Conservation (phyloP, 2,113 vertebrate genomes). For the Tupaia chinensis region DNA sequence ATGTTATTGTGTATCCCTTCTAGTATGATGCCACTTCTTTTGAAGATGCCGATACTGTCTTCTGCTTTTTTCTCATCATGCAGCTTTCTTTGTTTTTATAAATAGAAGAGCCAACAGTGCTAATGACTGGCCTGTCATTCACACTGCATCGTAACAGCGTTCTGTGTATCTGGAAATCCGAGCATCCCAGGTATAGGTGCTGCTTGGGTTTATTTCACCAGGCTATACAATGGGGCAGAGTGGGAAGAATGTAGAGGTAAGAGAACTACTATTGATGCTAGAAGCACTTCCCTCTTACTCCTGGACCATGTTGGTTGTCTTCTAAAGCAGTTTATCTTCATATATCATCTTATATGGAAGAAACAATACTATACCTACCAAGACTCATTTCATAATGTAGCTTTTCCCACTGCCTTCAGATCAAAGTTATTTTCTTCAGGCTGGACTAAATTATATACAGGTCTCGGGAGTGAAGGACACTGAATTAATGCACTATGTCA, state of each 20-base stretch:
- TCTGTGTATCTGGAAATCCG: constrained; percentile 63
- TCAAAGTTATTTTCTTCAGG: constrained; percentile 91
- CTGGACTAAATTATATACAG: constrained; percentile 91
- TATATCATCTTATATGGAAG: constrained; percentile 83
- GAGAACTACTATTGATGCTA: constrained; percentile 53
- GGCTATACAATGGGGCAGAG: background rate
- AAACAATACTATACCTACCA: constrained; percentile 87
- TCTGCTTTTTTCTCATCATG: background rate
- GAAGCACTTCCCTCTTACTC: constrained; percentile 84
- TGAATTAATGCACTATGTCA: constrained; percentile 92
- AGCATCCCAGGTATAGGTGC: background rate
- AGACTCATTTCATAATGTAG: constrained; percentile 91
- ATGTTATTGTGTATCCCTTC: constrained; percentile 45
- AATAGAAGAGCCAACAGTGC: constrained; percentile 13
- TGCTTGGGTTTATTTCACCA: background rate
- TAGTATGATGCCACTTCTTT: constrained; percentile 44
- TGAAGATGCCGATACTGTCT: constrained; percentile 10
- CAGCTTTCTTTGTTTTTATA: constrained; percentile 60
- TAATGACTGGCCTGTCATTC: background rate
- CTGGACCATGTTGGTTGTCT: constrained; percentile 76
- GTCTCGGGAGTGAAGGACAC: constrained; percentile 91
- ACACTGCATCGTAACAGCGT: constrained; percentile 36
- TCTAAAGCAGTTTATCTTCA: constrained; percentile 88
- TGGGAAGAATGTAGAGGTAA: constrained; percentile 43
- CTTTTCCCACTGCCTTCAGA: constrained; percentile 88